Conservation (phyloP, 2,797 vertebrate species). For the Chelidonichthys spinosus region DNA sequence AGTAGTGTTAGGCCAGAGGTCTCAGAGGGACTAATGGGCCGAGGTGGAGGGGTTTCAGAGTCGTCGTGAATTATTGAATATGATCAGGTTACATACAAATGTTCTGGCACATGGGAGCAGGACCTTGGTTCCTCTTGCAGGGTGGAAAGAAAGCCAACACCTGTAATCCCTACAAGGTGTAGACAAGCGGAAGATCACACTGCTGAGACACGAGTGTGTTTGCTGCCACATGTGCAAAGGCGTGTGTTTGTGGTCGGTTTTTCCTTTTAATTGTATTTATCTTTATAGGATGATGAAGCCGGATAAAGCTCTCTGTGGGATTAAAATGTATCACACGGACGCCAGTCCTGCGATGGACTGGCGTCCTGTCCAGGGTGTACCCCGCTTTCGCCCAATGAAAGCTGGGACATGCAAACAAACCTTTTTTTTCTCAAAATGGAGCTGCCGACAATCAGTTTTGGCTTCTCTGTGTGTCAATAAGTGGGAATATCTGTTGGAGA, state of each 20-base stretch:
- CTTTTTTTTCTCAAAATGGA: no score
- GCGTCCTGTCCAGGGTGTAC: no score
- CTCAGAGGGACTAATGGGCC: constrained; percentile 75
- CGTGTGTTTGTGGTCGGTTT: not conserved
- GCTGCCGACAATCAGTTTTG: no score
- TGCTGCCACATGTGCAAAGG: constrained; percentile 24
- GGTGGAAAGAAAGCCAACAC: constrained; percentile 87
- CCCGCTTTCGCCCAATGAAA: no score
- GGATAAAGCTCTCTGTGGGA: not conserved
- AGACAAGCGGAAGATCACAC: constrained; percentile 41
- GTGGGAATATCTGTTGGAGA: no score
- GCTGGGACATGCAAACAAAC: no score
- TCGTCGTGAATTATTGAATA: constrained; percentile 82
- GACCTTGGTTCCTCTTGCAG: constrained; percentile 75
- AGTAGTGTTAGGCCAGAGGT: constrained; percentile 79
- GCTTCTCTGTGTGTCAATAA: no score
- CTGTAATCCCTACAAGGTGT: constrained; percentile 77
- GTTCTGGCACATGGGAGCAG: constrained; percentile 31
- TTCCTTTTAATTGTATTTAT: not conserved
- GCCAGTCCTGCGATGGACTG: no score
- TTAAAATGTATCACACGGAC: not conserved
- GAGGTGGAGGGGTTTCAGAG: constrained; percentile 76
- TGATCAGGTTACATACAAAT: constrained; percentile 77
- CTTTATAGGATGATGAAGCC: not conserved
- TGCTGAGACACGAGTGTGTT: not conserved